Conservation (phyloP, 92 coral and sea anemone genomes). For the Porites rus region DNA sequence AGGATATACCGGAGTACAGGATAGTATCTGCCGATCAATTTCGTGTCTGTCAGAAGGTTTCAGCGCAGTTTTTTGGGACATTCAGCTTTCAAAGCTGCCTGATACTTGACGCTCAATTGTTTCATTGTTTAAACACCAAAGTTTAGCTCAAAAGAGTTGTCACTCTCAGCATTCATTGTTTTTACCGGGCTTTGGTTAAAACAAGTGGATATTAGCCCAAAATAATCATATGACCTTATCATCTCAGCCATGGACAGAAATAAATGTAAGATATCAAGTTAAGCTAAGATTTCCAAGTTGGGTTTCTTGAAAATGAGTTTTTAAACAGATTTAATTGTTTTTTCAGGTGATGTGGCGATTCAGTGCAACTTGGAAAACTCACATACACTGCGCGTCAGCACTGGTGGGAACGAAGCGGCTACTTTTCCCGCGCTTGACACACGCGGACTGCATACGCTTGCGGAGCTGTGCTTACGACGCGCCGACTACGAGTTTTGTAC, state of each 20-base stretch:
- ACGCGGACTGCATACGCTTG: constrained; percentile 95
- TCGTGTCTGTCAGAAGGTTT: background rate
- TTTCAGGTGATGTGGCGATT: constrained; percentile 57
- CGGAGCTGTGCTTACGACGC: constrained; percentile 91
- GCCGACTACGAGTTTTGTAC: constrained; percentile 76
- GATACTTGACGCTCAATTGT: background rate
- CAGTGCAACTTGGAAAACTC: constrained; percentile 53
- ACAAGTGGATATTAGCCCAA: too few relatives aligned
- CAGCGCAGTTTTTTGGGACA: background rate
- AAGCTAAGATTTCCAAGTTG: background rate
- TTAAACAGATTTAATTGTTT: background rate
- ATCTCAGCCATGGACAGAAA: constrained; percentile 10
- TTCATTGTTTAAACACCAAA: background rate
- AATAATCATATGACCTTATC: background rate
- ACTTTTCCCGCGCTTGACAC: constrained; percentile 67
- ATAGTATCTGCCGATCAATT: background rate
- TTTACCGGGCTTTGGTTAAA: background rate
- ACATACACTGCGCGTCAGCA: constrained; percentile 31
- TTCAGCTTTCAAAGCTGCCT: background rate
- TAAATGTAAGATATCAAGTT: constrained; percentile 9
- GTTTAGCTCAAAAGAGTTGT: background rate
- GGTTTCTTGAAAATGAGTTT: background rate
- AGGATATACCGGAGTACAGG: background rate
- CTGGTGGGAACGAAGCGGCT: constrained; percentile 58
- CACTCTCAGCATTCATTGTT: too few relatives aligned